Conservation (phyloP, 2,888 invertebrate genomes). For the Physocephala rufipes region DNA sequence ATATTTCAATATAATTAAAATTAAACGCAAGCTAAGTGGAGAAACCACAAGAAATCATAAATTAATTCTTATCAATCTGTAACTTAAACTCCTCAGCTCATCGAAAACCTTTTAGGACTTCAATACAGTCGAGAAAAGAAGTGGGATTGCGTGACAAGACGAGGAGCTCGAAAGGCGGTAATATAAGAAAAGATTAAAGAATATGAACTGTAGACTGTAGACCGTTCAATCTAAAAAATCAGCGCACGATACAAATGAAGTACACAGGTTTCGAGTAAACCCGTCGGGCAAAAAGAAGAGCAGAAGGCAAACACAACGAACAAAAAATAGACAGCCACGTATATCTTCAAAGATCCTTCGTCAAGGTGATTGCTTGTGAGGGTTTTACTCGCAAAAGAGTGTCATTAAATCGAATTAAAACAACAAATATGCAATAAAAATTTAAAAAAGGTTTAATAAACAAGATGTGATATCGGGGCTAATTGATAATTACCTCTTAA, state of each 20-base stretch:
- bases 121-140: background rate
- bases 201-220: constrained; percentile 8
- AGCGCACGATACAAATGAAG: no score
- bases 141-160: background rate
- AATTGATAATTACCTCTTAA: no score
- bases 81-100: constrained; percentile 19
- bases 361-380: background rate
- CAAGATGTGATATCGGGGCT: no score
- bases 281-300: no score
- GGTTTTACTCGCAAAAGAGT: background rate
- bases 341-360: background rate
- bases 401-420: constrained; percentile 3
- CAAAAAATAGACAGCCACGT: background rate
- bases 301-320: constrained; percentile 8
- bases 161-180: constrained; percentile 16
- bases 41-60: constrained; percentile 18
- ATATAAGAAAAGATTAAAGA: background rate
- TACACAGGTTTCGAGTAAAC: background rate
- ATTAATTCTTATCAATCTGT: constrained; percentile 35
- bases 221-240: background rate
- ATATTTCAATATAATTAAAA: constrained; percentile 11
- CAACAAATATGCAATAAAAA: background rate
- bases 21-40: background rate
- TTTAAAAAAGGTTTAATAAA: no score
- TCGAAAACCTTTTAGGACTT: constrained; percentile 10